Evolutionary conservation across 2,797 vertebrate species (phyloP).

Genomic region (Gymnoscopelus microlampas): DNA sequence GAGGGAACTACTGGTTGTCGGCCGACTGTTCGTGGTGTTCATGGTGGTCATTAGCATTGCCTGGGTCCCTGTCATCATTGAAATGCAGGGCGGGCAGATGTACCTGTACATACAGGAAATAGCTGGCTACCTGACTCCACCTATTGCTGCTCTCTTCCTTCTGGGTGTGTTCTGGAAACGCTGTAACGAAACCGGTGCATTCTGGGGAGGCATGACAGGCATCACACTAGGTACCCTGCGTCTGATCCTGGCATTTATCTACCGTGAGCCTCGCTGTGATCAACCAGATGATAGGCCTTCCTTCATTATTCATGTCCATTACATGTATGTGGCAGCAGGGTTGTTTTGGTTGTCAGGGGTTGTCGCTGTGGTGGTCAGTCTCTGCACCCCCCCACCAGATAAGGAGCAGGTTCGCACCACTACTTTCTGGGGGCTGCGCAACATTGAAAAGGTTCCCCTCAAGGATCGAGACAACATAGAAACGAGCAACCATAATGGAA

Average conservation of each 20-base stretch:
- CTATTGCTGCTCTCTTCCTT: conserved; percentile 94
- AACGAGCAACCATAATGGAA: conserved; percentile 75
- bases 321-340: conserved; percentile 94
- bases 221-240: conserved; percentile 87
- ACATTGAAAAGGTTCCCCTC: conserved; percentile 59
- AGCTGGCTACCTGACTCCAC: conserved; percentile 95
- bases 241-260: conserved; percentile 90
- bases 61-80: conserved; percentile 97
- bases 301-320: conserved; percentile 91
- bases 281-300: conserved; percentile 89
- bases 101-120: conserved; percentile 99
- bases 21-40: conserved; percentile 91
- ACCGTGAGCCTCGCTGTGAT: conserved; percentile 91
- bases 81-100: conserved; percentile 99
- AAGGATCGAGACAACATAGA: conserved; percentile 79
- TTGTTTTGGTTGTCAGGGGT: conserved; percentile 95
- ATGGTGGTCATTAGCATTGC: conserved; percentile 97
- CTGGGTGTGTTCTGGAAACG: conserved; percentile 96
- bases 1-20: conserved; percentile 92
- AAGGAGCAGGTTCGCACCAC: conserved; percentile 88
- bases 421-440: conserved; percentile 90
- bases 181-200: conserved; percentile 95
- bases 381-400: conserved; percentile 88
- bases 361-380: conserved; percentile 89
- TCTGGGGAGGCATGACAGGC: conserved; percentile 94